A percentile compares a stretch with the other conserved stretches of the same genome.
Conservation (phyloP, 2,113 vertebrate genomes). For the Ramphastos sulfuratus region DNA sequence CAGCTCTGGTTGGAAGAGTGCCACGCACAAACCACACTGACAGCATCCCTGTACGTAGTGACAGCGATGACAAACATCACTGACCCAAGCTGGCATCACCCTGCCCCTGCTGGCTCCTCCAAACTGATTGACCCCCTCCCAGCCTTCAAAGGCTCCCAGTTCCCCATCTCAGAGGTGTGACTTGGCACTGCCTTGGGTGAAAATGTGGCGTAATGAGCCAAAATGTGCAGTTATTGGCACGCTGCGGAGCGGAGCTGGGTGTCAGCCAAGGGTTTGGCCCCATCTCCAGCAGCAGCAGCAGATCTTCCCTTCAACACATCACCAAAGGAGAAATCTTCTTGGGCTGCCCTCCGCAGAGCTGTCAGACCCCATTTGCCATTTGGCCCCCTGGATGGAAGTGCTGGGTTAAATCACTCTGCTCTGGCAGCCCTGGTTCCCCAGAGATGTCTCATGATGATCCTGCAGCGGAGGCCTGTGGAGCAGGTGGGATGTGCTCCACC, state of each 20-base stretch:
- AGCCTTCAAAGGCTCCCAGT: background rate
- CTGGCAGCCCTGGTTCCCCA: background rate
- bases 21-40: background rate
- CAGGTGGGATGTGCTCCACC: background rate
- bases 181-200: background rate
- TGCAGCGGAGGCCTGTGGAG: background rate
- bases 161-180: background rate
- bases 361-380: background rate
- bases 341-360: background rate
- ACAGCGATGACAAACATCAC: constrained; percentile 71
- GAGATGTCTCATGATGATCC: background rate
- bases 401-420: background rate
- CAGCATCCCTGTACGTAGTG: background rate
- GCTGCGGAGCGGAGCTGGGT: background rate
- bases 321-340: background rate
- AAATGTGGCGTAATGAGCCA: background rate
- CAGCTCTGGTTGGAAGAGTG: background rate
- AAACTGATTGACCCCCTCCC: background rate
- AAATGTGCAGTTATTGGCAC: background rate
- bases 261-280: background rate
- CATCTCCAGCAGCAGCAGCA: background rate
- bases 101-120: background rate
- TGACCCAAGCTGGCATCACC: constrained; percentile 47
- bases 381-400: rapidly evolving
- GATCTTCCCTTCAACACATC: background rate